These are phyloP conservation scores for Whitmania pigra DNA, from an alignment of 1,140 invertebrate species.

Conservation along the genomic window DNA sequence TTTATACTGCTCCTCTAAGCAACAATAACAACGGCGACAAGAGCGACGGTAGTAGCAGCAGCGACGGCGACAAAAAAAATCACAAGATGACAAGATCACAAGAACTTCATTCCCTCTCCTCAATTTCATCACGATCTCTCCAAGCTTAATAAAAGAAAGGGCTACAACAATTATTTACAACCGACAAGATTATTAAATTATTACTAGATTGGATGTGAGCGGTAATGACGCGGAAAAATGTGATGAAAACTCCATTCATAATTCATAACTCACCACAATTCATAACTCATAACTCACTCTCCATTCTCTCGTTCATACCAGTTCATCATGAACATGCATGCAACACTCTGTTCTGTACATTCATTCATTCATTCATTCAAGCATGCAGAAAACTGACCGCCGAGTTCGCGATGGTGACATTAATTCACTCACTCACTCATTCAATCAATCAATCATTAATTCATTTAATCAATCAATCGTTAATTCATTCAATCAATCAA, in stretches of 20 bases:
- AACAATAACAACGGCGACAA: background rate
- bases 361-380: slow-evolving; percentile 1
- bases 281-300: no score
- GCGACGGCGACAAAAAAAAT: background rate
- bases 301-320: no score
- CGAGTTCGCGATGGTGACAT: background rate
- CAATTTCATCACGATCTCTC: no score
- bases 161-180: no score
- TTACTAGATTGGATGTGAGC: no score
- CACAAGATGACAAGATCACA: background rate
- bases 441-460: background rate
- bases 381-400: background rate
- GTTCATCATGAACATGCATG: no score
- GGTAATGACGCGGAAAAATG: no score
- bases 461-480: background rate
- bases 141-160: no score
- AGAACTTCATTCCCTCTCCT: background rate
- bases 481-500: background rate
- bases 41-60: background rate
- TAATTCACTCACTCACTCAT: background rate
- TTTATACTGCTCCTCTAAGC: no score
- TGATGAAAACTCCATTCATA: no score
- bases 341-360: background rate
- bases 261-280: no score
- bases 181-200: no score